Conservation (phyloP, 1,140 invertebrate genomes). For the Dendrolimus punctatus region DNA sequence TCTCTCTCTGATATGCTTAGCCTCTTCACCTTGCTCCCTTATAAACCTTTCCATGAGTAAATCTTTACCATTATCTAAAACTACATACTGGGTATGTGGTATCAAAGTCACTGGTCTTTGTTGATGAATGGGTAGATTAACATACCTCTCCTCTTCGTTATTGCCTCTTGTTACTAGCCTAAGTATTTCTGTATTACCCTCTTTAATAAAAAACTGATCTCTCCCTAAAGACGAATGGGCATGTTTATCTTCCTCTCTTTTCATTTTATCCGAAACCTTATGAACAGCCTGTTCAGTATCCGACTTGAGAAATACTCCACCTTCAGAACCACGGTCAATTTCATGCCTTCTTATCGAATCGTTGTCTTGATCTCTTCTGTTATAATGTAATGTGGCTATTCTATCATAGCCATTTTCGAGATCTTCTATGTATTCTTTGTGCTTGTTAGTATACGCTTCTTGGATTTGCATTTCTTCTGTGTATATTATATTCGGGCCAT, state of each 20-base stretch:
- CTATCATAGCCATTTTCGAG: conserved; percentile 71
- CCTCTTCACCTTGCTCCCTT: conserved; percentile 80
- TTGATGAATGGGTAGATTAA: conserved; percentile 71
- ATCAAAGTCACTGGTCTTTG: conserved; percentile 70
- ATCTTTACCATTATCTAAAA: conserved; percentile 83
- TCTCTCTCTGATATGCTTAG: conserved; percentile 71
- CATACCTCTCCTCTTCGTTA: conserved; percentile 75
- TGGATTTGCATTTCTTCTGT: conserved; percentile 72
- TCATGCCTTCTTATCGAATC: conserved; percentile 83
- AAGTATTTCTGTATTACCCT: conserved; percentile 87
- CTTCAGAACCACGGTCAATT: conserved; percentile 82
- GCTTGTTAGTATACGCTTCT: conserved; percentile 68
- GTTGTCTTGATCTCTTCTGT: conserved; percentile 72
- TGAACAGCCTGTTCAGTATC: conserved; percentile 42
- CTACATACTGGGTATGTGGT: conserved; percentile 75
- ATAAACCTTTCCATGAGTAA: conserved; percentile 86
- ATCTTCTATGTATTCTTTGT: conserved; percentile 75
- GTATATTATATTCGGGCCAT: conserved; percentile 71
- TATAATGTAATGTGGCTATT: conserved; percentile 65
- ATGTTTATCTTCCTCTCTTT: conserved; percentile 44
- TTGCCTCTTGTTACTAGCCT: conserved; percentile 83
- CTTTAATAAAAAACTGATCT: conserved; percentile 84
- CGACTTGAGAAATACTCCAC: conserved; percentile 62
- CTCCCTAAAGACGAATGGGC: conserved; percentile 63
- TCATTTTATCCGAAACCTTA: conserved; percentile 47